Percentiles rank a stretch among this genome's conserved stretches.
phyloP scores from a whole-genome alignment of 2,797 vertebrate species.

The Paedocypris micromegethes region DNA sequence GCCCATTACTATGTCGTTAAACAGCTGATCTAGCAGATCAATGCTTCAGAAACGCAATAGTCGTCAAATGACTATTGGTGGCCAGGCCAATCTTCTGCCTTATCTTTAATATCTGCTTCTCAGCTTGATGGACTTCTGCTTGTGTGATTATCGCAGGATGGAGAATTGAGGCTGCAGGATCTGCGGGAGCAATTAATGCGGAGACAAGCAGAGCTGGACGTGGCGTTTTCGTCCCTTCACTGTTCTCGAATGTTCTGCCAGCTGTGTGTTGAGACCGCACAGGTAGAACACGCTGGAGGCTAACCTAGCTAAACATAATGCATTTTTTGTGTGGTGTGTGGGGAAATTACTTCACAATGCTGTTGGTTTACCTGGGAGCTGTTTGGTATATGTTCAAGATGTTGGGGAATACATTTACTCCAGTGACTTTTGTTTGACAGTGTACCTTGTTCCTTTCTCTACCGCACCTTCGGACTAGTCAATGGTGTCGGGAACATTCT shows the following conservation, averaged over 20 bases:
- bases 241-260: conserved; percentile 63
- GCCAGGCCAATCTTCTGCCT: conserved; percentile 5
- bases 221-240: conserved; percentile 63
- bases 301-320: conserved; percentile 3
- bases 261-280: conserved; percentile 66
- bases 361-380: conserved; percentile 18
- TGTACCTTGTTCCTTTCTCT: neutral
- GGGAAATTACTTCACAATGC: neutral
- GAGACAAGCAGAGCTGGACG: conserved; percentile 66
- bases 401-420: neutral
- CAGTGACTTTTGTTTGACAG: neutral
- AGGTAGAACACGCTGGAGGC: conserved; percentile 60
- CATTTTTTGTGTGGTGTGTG: neutral
- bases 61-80: neutral
- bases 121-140: conserved; percentile 22
- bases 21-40: conserved; percentile 24
- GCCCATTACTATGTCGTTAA: conserved; percentile 14
- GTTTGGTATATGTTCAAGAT: neutral
- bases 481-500: conserved; percentile 63
- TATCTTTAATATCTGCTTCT: conserved; percentile 6
- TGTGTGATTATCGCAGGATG: conserved; percentile 57
- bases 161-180: conserved; percentile 60
- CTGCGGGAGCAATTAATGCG: conserved; percentile 64
- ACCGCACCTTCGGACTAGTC: conserved; percentile 57
- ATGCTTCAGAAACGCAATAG: conserved; percentile 4